These are phyloP conservation scores for Drosophila rellima DNA, from an alignment of 2,888 invertebrate species.

Conservation along the genomic window DNA sequence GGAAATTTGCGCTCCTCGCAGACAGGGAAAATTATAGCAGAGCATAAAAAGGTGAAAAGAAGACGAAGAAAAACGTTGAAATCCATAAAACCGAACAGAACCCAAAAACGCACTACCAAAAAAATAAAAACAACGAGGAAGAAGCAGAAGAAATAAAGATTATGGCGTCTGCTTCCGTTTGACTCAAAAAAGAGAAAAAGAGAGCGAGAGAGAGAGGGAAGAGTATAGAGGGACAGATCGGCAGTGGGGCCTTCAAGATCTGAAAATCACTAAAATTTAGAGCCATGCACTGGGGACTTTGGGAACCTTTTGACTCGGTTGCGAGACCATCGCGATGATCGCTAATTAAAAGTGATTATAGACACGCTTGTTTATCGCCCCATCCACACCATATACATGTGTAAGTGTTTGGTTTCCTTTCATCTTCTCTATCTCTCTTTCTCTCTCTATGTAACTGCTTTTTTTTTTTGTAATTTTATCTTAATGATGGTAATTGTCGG, in stretches of 20 bases:
- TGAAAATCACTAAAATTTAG: conserved; percentile 70
- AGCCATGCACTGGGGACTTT: conserved; percentile 56
- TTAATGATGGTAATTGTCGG: conserved; percentile 25
- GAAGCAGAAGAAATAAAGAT: conserved; percentile 19
- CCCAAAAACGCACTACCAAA: conserved; percentile 40
- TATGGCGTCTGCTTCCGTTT: conserved; percentile 59
- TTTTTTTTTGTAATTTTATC: conserved; percentile 16
- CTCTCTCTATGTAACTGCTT: conserved; percentile 20
- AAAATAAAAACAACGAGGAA: conserved; percentile 18
- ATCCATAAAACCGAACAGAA: conserved; percentile 61
- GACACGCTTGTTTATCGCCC: conserved; percentile 70
- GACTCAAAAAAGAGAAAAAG: conserved; percentile 11
- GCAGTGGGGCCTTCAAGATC: conserved; percentile 7
- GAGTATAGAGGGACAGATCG: conserved; percentile 1
- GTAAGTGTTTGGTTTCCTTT: conserved; percentile 13
- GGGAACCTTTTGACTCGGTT: conserved; percentile 43
- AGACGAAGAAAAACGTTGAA: conserved; percentile 36
- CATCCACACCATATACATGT: conserved; percentile 23
- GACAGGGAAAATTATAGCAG: conserved; percentile 51
- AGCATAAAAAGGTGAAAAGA: conserved; percentile 37
- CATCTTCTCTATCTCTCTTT: conserved; percentile 25
- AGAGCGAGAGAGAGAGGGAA: background rate
- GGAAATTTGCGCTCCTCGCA: conserved; percentile 77
- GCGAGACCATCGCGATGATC: conserved; percentile 28
- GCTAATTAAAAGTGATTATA: conserved; percentile 80